phyloP scores from a whole-genome alignment of 2,113 vertebrate species.

The Prolemur simus region DNA sequence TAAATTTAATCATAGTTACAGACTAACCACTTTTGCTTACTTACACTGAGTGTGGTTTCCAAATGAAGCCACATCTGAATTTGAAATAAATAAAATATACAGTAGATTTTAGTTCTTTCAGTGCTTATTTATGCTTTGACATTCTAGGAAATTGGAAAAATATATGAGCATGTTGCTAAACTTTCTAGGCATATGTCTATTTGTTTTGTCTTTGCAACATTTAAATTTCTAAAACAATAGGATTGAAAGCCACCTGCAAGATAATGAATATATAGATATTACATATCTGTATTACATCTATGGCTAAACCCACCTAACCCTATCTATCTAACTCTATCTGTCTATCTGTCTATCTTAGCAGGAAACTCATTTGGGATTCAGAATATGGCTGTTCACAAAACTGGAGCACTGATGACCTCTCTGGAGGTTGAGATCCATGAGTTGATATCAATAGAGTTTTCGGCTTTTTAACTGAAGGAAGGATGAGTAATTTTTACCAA shows the following conservation, averaged over 20 bases:
- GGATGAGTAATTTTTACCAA: neutral
- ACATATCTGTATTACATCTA: neutral
- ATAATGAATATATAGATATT: neutral
- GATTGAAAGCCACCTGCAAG: neutral
- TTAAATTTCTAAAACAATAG: conserved; percentile 7
- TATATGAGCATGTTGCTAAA: neutral
- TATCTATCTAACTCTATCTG: too few relatives aligned
- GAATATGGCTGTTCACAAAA: neutral
- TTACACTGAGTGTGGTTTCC: neutral
- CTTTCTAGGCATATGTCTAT: neutral
- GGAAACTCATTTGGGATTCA: neutral
- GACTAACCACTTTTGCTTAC: neutral
- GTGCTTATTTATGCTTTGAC: conserved; percentile 69
- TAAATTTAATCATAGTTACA: conserved; percentile 52
- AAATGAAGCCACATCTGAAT: conserved; percentile 36
- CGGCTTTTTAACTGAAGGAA: neutral
- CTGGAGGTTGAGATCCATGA: neutral
- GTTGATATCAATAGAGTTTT: neutral
- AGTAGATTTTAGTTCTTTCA: conserved; percentile 58
- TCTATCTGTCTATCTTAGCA: neutral
- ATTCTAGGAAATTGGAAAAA: conserved; percentile 28
- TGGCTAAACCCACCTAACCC: neutral
- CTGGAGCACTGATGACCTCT: neutral
- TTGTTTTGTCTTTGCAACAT: neutral
- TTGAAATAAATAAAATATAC: conserved; percentile 57